Conservation (phyloP, 2,797 vertebrate species). For the Nannoperca obscura region DNA sequence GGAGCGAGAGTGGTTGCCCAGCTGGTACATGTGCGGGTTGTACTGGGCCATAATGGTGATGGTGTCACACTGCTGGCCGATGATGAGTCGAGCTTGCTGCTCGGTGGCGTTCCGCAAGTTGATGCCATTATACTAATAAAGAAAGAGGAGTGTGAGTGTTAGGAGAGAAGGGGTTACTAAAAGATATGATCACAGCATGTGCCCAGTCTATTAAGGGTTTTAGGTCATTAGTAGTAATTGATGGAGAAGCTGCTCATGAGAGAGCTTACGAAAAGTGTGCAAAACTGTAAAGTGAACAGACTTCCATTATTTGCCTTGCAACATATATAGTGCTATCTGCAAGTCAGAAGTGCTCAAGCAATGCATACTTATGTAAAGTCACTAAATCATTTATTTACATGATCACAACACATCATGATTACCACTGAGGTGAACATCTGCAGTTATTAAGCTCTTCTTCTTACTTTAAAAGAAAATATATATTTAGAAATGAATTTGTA, state of each 20-base stretch:
- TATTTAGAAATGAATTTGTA: background rate
- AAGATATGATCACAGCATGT: constrained; percentile 10
- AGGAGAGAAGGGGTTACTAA: background rate
- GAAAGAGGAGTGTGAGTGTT: background rate
- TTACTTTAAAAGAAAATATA: background rate
- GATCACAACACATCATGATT: constrained; percentile 8
- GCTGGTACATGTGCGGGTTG: constrained; percentile 98
- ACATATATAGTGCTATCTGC: background rate
- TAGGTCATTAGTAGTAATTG: constrained; percentile 22
- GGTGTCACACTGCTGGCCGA: constrained; percentile 97
- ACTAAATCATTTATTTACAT: background rate
- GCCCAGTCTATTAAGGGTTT: constrained; percentile 26
- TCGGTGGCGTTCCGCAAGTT: constrained; percentile 97
- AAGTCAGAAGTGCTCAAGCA: background rate
- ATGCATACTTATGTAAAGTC: background rate
- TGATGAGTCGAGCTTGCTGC: constrained; percentile 97
- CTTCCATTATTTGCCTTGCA: constrained; percentile 1
- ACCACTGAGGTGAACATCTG: constrained; percentile 3
- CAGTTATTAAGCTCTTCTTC: no score
- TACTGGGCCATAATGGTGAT: constrained; percentile 99
- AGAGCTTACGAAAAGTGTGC: background rate
- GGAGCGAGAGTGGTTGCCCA: constrained; percentile 95
- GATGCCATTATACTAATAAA: constrained; percentile 94
- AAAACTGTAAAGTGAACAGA: background rate
- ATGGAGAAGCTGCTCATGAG: constrained; percentile 5